Base-by-base conservation (phyloP, 35 echinoderm and acorn worm genomes). In the Antedon bifida region DNA sequence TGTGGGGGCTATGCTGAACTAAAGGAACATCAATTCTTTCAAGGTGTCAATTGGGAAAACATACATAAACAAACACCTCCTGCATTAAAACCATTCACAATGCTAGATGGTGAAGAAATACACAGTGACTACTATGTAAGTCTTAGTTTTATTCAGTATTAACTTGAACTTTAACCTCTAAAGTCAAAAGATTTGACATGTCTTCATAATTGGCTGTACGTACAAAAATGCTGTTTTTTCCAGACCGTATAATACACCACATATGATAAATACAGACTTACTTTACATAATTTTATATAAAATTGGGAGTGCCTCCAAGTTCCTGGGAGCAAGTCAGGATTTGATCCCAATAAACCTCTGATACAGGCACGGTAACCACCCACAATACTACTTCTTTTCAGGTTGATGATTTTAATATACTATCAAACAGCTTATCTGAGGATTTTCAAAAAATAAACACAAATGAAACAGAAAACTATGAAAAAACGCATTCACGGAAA, bases 61-160 rank as follows among this genome's bases (percentile, higher is more conserved):
- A 74, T 99, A 3, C 88, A 90, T 34, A 83, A 87, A 28, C 84
- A 99, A 84, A 99, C 84, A 55, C 91, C 95, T 3, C 95, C 95
- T 2, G 78, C 83, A 0, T 84, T 99, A 30, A 93, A 90, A 78
- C 95, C 95, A 36, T 92, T 91, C 83, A 99, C 86, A 32, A 84
- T 92, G 34, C 84, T 92, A 32, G 90, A 92, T 81, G 95, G 95
- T 2, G 88, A 99, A 81, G 95, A 92, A 74, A 88, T 99, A 46
- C 95, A 92, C 80, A 99, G 95, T 79, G 83, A 86, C 16, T 92
- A 92, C 86, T 89, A 91, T 85, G 93, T 96, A 35, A 86, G 93
- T 91, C 0, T 64, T 0, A 30, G n/a, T 7, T 14, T 42, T 42
- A 14, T 42, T 42, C 38, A 42, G 14, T 42, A 13, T 31, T 31